Percentiles rank a stretch among this genome's conserved stretches.
These are phyloP conservation scores for Papilio demoleus DNA, from an alignment of 2,888 invertebrate genomes.

Conservation along the genomic window DNA sequence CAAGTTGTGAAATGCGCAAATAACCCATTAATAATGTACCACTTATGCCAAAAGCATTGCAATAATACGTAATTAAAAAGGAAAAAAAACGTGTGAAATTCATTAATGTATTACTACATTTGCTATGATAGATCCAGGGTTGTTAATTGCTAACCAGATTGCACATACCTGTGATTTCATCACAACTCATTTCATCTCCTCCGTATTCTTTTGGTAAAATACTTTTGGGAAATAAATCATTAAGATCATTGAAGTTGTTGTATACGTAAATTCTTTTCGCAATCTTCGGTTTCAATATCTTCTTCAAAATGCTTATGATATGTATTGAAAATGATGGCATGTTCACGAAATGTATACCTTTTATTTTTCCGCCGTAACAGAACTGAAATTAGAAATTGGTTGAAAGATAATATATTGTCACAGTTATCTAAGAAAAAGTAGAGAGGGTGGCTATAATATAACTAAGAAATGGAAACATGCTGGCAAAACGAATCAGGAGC, in stretches of 20 bases:
- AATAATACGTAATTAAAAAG: too few species aligned
- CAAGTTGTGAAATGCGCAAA: too few species aligned
- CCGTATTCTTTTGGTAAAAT: slow-evolving; percentile 60
- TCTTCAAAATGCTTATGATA: slow-evolving; percentile 62
- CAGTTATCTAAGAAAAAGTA: too few species aligned
- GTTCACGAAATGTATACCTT: slow-evolving; percentile 67
- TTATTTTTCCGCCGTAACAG: slow-evolving; percentile 63
- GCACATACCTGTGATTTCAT: slow-evolving; percentile 36
- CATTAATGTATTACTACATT: too few species aligned
- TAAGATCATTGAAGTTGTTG: slow-evolving; percentile 47
- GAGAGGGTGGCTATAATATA: too few species aligned
- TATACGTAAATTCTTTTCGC: slow-evolving; percentile 49
- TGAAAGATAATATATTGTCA: neutral
- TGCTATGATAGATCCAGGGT: too few species aligned
- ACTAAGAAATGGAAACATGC: too few species aligned
- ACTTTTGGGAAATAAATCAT: slow-evolving; percentile 51
- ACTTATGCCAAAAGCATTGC: too few species aligned
- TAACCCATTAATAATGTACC: too few species aligned
- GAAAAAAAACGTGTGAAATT: too few species aligned
- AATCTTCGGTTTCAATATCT: slow-evolving; percentile 56
- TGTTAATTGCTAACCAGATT: too few species aligned
- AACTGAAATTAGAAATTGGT: slow-evolving; percentile 51
- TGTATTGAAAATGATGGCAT: slow-evolving; percentile 64
- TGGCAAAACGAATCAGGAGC: too few species aligned
- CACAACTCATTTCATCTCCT: slow-evolving; percentile 49